phyloP scores from a whole-genome alignment of 2,797 vertebrate genomes.

The Hypotaenidia philippensis region DNA sequence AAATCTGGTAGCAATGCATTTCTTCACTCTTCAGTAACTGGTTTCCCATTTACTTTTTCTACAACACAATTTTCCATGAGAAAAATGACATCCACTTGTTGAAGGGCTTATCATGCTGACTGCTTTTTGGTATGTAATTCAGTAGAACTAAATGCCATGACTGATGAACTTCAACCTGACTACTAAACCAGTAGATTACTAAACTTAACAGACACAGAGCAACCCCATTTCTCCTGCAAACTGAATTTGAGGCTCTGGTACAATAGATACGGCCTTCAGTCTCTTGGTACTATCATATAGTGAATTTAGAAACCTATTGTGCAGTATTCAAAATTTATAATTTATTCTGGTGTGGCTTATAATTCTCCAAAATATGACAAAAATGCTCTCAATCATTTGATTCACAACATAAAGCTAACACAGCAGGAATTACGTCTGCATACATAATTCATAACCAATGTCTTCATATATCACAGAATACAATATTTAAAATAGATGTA shows the following conservation, averaged over 20 bases:
- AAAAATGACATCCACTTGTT: neutral
- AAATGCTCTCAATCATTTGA: neutral
- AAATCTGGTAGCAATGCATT: neutral
- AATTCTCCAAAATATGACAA: neutral
- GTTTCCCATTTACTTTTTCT: neutral
- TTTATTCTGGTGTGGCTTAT: neutral
- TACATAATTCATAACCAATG: neutral
- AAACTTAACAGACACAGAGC: neutral
- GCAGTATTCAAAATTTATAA: neutral
- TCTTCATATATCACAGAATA: neutral
- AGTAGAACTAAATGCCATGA: neutral
- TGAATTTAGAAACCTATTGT: neutral
- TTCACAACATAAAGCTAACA: neutral
- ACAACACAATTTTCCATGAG: neutral
- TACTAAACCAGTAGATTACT: neutral
- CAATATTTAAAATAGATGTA: neutral
- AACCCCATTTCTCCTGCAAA: neutral
- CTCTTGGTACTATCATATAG: neutral
- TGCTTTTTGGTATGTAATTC: neutral
- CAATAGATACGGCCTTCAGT: neutral
- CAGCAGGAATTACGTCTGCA: neutral
- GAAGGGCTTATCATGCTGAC: neutral
- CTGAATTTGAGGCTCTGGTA: neutral
- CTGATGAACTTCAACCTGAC: neutral
- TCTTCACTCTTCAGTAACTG: neutral